Evolutionary conservation across 2,113 vertebrate species (phyloP), one percentile per base, ranked within the genome.

Genomic region (Lichenostomus cassidix): DNA sequence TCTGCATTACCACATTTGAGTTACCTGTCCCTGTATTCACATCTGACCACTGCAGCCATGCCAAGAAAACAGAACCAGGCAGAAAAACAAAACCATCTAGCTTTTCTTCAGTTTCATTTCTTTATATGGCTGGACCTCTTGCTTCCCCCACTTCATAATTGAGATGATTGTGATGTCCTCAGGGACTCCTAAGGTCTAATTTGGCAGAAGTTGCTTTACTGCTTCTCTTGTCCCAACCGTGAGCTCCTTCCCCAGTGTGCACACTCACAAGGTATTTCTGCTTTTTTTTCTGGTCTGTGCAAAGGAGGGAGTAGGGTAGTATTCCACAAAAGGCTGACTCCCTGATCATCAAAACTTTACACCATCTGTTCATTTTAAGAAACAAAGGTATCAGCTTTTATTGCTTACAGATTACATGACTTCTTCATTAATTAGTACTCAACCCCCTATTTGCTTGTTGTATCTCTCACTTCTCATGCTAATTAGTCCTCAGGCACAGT

Each of bases 211-310:
- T 68, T 83, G 27, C 33, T 68, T 55, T 77, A 27, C 19, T 69
- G 49, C 37, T 83, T 80, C 46, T 59, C 23, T 46, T 67, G 52
- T n/a, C 11, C 52, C 11, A 7, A 11, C 11, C 1, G 2, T 0
- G 1, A 35, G 8, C 21, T 71, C 9, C 21, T 56, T 71, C 5
- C 7, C 5, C 1, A 1, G 5, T 31, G 25, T 1, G 2, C 50
- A 58, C 11, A 39, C 39, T 39, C 39, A 39, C 0, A 1, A 86
- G 31, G 7, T 50, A 14, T 67, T 58, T 25, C 46, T 37, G 14
- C 8, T 24, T 39, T 35, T 35, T 33, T 23, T 11, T 60, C 46
- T 60, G 33, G 22, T 37, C 31, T 87, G 53, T 50, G 27, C 11
- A 33, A 28, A 44, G 22, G 13, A 76, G 16, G 35, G 25, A 76